phyloP scores from a whole-genome alignment of 2,113 vertebrate genomes.

The Rhinoderma darwinii region DNA sequence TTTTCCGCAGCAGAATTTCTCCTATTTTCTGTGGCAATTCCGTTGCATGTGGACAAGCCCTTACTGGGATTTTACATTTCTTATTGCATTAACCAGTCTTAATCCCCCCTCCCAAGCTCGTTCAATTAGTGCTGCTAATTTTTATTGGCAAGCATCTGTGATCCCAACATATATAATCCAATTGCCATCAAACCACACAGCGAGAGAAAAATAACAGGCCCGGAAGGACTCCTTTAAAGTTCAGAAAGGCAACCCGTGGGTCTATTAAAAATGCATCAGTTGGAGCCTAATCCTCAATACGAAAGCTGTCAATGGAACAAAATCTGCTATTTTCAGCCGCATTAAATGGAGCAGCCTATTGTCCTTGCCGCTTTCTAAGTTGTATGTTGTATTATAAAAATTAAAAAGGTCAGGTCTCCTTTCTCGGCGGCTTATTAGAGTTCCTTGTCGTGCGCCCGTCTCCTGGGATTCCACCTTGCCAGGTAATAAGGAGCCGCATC shows the following conservation, averaged over 20 bases:
- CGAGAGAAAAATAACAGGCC: constrained; percentile 22
- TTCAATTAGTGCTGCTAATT: constrained; percentile 54
- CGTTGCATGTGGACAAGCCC: no score
- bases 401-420: constrained; percentile 48
- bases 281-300: constrained; percentile 55
- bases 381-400: constrained; percentile 57
- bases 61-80: background rate
- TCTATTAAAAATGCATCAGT: constrained; percentile 58
- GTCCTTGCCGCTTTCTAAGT: background rate
- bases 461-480: constrained; percentile 29
- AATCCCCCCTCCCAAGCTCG: background rate
- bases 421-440: constrained; percentile 44
- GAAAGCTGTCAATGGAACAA: constrained; percentile 54
- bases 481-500: constrained; percentile 45
- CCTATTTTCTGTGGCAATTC: no score
- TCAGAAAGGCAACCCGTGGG: constrained; percentile 46
- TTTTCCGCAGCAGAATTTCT: no score
- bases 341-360: constrained; percentile 51
- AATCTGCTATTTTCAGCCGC: constrained; percentile 47
- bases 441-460: constrained; percentile 1
- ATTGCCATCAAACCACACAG: constrained; percentile 38
- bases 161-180: constrained; percentile 47
- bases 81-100: background rate
- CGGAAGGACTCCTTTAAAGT: constrained; percentile 42
- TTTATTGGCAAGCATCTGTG: constrained; percentile 33